Evolutionary conservation across 2,888 invertebrate species (phyloP).

Genomic region (Boloria selene): DNA sequence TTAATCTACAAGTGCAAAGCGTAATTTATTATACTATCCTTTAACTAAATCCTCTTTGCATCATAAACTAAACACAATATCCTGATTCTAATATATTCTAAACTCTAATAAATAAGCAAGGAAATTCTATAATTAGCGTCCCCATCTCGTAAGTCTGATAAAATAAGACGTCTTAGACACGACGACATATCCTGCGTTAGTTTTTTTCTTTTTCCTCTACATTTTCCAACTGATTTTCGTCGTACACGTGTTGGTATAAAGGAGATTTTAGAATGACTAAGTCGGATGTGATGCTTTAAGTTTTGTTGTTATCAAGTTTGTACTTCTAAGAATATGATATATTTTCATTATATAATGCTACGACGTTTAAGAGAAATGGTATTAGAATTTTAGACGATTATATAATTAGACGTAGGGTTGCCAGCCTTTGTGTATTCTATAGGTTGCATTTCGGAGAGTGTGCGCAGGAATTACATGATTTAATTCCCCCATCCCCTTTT

Average conservation of each 20-base stretch:
- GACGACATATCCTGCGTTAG: slow-evolving; percentile 29
- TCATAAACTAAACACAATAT: no score
- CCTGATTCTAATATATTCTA: no score
- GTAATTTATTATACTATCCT: no score
- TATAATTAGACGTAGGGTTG: no score
- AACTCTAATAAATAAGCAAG: slow-evolving; percentile 23
- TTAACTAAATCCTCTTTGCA: no score
- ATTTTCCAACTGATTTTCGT: slow-evolving; percentile 1
- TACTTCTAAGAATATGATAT: slow-evolving; percentile 6
- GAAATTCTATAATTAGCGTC: slow-evolving; percentile 30
- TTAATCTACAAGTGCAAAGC: no score
- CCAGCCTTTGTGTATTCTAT: no score
- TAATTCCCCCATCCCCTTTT: no score
- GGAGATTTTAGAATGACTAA: slow-evolving; percentile 6
- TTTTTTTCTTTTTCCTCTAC: slow-evolving; percentile 17
- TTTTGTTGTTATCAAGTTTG: not conserved
- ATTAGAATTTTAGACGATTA: not conserved
- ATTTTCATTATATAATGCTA: slow-evolving; percentile 8
- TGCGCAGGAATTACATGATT: no score
- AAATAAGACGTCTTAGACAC: slow-evolving; percentile 33
- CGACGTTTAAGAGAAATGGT: not conserved
- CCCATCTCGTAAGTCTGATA: slow-evolving; percentile 24
- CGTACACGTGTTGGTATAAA: not conserved
- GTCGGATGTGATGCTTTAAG: not conserved
- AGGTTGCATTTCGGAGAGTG: no score